These are phyloP conservation scores for Trachelus iudaicus DNA, from an alignment of 2,888 invertebrate species.

Conservation along the genomic window DNA sequence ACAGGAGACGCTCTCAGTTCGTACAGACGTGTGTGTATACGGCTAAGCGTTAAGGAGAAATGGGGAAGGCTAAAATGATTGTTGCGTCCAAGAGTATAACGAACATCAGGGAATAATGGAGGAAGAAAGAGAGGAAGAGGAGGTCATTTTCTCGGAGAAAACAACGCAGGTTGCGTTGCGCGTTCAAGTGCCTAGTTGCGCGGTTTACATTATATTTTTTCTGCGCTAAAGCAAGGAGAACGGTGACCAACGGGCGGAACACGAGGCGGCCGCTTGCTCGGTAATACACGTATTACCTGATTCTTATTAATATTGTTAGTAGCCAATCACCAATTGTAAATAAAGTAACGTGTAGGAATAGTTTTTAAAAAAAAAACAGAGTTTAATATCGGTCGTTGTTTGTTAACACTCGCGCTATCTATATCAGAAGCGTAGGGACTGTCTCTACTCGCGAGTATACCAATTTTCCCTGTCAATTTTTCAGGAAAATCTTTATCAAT, in stretches of 20 bases:
- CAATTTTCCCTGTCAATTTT: background rate
- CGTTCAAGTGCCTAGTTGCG: conserved; percentile 29
- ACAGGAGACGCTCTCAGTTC: background rate
- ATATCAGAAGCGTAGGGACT: background rate
- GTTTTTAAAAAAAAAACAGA: conserved; percentile 22
- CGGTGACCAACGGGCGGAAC: background rate
- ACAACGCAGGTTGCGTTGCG: background rate
- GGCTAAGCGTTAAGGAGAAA: background rate
- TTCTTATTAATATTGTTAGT: conserved; percentile 41
- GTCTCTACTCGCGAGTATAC: background rate
- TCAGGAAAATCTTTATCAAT: background rate
- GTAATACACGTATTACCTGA: conserved; percentile 42
- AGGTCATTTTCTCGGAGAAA: background rate
- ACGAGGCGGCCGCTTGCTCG: conserved; percentile 18
- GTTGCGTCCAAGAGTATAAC: background rate
- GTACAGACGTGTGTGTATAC: background rate
- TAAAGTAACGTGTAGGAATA: conserved; percentile 42
- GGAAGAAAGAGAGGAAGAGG: background rate
- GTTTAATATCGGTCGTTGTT: background rate
- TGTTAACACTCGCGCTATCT: background rate
- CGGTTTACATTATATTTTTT: conserved; percentile 17
- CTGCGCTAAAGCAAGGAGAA: background rate
- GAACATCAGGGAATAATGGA: background rate
- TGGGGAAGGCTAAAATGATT: background rate
- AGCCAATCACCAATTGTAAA: conserved; percentile 44